Base-by-base conservation (phyloP, 1,140 invertebrate species). In the Megalonaias nervosa region DNA sequence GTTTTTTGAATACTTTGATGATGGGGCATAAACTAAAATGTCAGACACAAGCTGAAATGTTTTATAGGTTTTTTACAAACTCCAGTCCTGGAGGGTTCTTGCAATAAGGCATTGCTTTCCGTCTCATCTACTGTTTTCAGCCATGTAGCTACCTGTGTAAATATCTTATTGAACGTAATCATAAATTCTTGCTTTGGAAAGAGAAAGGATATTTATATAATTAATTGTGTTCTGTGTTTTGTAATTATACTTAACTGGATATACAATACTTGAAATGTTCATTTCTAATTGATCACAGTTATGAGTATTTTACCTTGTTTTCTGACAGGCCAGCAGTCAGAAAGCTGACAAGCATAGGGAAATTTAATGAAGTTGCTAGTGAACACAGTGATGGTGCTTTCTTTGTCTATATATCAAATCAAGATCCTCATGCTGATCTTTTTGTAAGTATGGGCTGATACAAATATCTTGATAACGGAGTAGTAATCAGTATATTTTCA, bases 401-500 rank as follows among this genome's bases (percentile, higher is more conserved):
- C 90, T 98, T 98, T 92, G 93, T 97, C 79, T 98, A 95, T 91
- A 93, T 97, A 77, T 97, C 97, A 17, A 92, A 94, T 65, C 93
- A 93, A 87, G 93, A 94, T 74, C 76, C 82, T 31, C 60, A 85
- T 80, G 95, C 95, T 77, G 88, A 92, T 48, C 91, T 97, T 80
- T 97, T 95, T 96, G 95, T 95, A 92, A 91, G 88, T 87, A 67
- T 21, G 17, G 9, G 11, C 38, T 3, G 26, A 31, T 31, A 31
- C 26, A 31, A 31, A 31, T 31, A 48, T 48, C 38, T 0, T 48
- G 11, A 48, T 48, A 48, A 48, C 9, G 5, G 11, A 48, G 38
- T 11, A 48, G 26, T 31, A 31, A 31, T 11, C 11, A 48, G 38
- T 48, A 48, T 6, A 38, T 38, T 38, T 38, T 38, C 38, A 38